Evolutionary conservation across 2,888 invertebrate species (phyloP), one percentile per base, ranked within the genome.

Genomic region (Drosophila planitibia): DNA sequence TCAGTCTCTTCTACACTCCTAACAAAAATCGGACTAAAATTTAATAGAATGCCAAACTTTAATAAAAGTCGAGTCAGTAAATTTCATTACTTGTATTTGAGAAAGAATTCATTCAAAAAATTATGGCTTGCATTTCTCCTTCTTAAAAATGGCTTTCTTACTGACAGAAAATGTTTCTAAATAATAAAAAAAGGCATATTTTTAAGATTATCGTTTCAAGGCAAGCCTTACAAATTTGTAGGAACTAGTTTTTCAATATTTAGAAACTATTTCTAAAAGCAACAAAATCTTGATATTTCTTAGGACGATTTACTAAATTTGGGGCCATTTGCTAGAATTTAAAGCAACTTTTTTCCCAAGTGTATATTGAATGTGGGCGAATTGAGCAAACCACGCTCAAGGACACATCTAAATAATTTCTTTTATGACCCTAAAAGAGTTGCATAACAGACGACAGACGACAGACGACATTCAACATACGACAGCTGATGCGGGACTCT

Each of bases 401-500:
- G 67, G 81, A 71, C 81, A 80, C 32, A n/a, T 30, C 53, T 44
- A 55, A 70, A 76, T 66, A 66, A 55, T 62, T 59, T 59, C 16
- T 63, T 62, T 65, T 61, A 66, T 70, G 55, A 22, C 47, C 35
- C 33, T 16, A n/a, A 73, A 37, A 69, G 66, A 70, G 81, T 53
- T 55, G 54, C 61, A 63, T 65, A 60, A 62, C 39, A 54, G 53
- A 30, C n/a, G 6, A 52, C n/a, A 44, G 37, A 49, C 14, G 47
- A 72, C 74, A 67, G 64, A 70, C 65, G 73, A 62, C 63, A 79
- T 41, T 51, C 73, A 79, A 83, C 82, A 87, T 76, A 53, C 79
- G 87, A 79, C 89, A 89, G 72, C 70, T 74, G 85, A 82, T 52
- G 70, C 61, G 58, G 74, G 69, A 61, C 79, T 59, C 49, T 78